Evolutionary conservation across 2,113 vertebrate genomes (phyloP), one percentile per base, ranked within the genome.

Genomic region (Odocoileus hemionus): DNA sequence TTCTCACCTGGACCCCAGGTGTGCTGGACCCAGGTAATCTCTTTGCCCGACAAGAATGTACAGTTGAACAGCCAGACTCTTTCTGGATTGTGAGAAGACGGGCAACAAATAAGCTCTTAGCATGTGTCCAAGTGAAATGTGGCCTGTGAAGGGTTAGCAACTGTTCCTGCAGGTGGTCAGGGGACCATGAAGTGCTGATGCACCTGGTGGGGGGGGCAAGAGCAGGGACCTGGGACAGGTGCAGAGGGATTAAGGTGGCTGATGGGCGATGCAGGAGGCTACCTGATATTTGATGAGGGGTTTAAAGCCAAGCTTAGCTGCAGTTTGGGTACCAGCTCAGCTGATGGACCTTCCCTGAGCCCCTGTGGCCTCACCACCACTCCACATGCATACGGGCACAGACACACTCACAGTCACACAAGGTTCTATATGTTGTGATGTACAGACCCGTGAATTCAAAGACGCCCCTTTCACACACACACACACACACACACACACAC

Each of bases 31-130:
- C 82, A 58, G 67, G 57, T 60, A 78, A 79, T 21, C 14, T 91
- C 43, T 19, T 47, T 95, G 57, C 43, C 85, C 82, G 64, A 30
- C 58, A 39, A 95, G 33, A 55, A 57, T 6, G 17, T 39, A 39
- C 13, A 57, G 30, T 43, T 76, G n/a, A 58, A n/a, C 64, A 61
- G 89, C 60, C 93, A 94, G 52, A 43, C 57, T 14, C 43, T 61
- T 86, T 94, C 67, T 60, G 67, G 26, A 76, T 89, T 89, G 61
- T 23, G 52, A 92, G 33, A 64, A 94, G 91, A 94, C 78, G 79
- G 80, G 90, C 60, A 86, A 54, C 74, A 92, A 80, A 83, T 30
- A 89, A 84, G 45, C 52, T 80, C 39, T 45, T 85, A 79, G 78
- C 52, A 54, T 74, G 55, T 36, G 50, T 36, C 36, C 15, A 1